Base-by-base conservation (phyloP, 2,888 invertebrate species). In the Monochamus alternatus region DNA sequence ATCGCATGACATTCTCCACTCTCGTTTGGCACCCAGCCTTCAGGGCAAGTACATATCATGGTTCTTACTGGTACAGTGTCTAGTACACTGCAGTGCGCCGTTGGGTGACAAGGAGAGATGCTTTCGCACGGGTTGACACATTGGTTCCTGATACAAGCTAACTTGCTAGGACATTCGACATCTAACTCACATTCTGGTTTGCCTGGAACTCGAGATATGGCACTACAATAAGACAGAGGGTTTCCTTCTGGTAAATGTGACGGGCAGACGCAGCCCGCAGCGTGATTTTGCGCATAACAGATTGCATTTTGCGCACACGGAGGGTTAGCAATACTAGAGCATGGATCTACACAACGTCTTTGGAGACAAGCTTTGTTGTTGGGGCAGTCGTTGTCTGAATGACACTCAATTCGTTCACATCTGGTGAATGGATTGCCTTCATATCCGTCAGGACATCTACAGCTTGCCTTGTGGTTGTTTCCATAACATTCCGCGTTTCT, bases 41-140 rank as follows among this genome's bases (percentile, higher is more conserved):
- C 94, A 0, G 96, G 95, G 84, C 97, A 97, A 74, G 95, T 95
- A 86, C 97, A 97, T 64, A 95, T 94, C 92, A 97, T 94, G 3
- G 97, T 97, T 80, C 96, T 91, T 70, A 97, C 95, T 31, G 97
- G 97, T 58, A 94, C 91, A 75, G 96, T 96, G 85, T 97, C 95
- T 14, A 96, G 91, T 10, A 97, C 96, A 75, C 93, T 93, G 87
- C 97, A 97, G 70, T 92, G 91, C 4, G 96, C 94, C 71, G 93
- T 93, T 74, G 91, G 91, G 66, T 92, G 91, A 84, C 97, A 97
- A 1, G 97, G 97, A 83, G 93, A 93, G 22, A 96, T 90, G 84
- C 92, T 93, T 12, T 89, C 90, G 87, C 96, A 96, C 38, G 96
- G 96, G 88, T 96, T 93, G 9, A 94, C 93, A 87, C 96, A 96